phyloP scores from a whole-genome alignment of 2,797 vertebrate genomes.

The Parotocinclus haroldoi region DNA sequence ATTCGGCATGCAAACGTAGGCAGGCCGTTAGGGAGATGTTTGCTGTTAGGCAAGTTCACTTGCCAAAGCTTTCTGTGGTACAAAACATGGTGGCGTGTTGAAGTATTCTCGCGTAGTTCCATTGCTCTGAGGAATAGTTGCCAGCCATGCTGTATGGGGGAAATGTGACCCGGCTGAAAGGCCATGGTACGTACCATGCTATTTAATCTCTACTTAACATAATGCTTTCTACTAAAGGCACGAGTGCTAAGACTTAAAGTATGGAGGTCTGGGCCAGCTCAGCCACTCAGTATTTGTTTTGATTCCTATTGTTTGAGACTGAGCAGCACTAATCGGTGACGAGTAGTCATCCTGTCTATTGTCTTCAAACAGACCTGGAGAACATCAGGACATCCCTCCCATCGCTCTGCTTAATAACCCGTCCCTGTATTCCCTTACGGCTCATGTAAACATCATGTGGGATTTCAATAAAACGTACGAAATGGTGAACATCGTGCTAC shows the following conservation, averaged over 20 bases:
- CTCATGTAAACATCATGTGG: background rate
- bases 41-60: background rate
- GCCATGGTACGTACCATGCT: slow-evolving; percentile 30
- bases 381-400: slow-evolving; percentile 30
- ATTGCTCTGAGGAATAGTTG: background rate
- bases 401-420: slow-evolving; percentile 17
- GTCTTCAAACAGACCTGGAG: slow-evolving; percentile 43
- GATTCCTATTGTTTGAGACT: slow-evolving; percentile 54
- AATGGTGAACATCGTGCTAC: slow-evolving; percentile 27
- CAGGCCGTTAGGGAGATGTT: slow-evolving; percentile 46
- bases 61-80: background rate
- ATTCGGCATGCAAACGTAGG: background rate
- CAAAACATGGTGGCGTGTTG: background rate
- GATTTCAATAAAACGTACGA: background rate
- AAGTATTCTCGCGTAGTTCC: background rate
- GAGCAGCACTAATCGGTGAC: slow-evolving; percentile 41
- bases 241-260: too few species aligned
- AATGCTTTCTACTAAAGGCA: too few species aligned
- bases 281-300: slow-evolving; percentile 51
- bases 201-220: background rate
- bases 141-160: slow-evolving; percentile 20
- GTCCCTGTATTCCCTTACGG: background rate
- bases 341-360: slow-evolving; percentile 55
- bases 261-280: background rate
- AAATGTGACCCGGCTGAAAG: background rate